phyloP scores from a whole-genome alignment of 2,888 invertebrate species.

The Chymomyza fuscimana region DNA sequence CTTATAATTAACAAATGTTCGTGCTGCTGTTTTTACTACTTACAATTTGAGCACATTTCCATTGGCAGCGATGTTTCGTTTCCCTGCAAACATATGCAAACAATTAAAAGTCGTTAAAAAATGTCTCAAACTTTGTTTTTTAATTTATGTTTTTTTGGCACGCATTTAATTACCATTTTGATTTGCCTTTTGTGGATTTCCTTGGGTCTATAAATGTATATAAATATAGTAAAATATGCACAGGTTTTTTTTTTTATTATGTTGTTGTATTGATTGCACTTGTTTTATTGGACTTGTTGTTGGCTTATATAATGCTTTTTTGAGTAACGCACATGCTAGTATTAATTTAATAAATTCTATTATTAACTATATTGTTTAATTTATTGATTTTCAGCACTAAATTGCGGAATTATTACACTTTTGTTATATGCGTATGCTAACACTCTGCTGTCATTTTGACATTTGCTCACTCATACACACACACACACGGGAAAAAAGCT shows the following conservation, averaged over 20 bases:
- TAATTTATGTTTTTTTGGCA: background rate
- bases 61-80: constrained; percentile 90
- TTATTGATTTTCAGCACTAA: constrained; percentile 8
- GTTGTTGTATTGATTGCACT: background rate
- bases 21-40: constrained; percentile 76
- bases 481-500: no score
- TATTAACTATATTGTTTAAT: constrained; percentile 3
- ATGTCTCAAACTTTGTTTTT: background rate
- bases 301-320: background rate
- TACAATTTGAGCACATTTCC: constrained; percentile 91
- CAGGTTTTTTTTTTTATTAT: background rate
- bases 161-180: constrained; percentile 46
- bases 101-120: background rate
- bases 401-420: background rate
- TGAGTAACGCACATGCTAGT: background rate
- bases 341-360: background rate
- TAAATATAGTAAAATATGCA: constrained; percentile 32
- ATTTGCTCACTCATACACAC: no score
- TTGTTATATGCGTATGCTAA: background rate
- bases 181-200: constrained; percentile 37
- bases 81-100: constrained; percentile 82
- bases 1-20: background rate
- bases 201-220: constrained; percentile 43
- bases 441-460: no score
- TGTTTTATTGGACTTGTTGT: background rate